Conservation (phyloP, 2,113 vertebrate species). For the Prietella phreatophila region DNA sequence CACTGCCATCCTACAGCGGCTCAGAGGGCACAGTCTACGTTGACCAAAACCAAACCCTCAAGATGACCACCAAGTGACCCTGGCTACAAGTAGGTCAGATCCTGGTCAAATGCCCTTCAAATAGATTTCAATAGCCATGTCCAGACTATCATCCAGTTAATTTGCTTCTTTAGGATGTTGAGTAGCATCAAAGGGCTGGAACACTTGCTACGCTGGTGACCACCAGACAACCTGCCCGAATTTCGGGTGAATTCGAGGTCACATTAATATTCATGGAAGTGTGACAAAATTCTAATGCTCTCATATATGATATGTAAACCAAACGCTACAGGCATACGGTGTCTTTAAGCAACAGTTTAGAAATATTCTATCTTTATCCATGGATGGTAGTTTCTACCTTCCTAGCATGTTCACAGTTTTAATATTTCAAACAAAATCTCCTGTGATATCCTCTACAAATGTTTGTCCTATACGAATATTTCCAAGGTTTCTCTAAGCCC, state of each 20-base stretch:
- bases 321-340: background rate
- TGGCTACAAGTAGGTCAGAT: conserved; percentile 43
- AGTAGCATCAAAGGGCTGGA: background rate
- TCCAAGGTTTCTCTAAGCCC: background rate
- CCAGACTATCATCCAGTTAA: conserved; percentile 34
- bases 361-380: background rate
- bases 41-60: conserved; percentile 71
- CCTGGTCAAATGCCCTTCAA: conserved; percentile 44
- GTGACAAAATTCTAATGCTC: conserved; percentile 38
- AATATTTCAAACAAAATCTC: background rate
- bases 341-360: background rate
- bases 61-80: conserved; percentile 38
- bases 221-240: conserved; percentile 40
- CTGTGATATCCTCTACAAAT: background rate
- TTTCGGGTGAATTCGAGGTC: conserved; percentile 50
- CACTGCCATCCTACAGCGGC: conserved; percentile 64
- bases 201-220: conserved; percentile 39
- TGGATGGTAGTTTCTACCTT: background rate
- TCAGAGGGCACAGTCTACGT: conserved; percentile 55
- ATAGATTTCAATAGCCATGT: conserved; percentile 41
- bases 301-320: background rate
- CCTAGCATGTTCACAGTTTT: background rate
- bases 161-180: conserved; percentile 25
- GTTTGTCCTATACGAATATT: background rate
- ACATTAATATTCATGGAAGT: conserved; percentile 52